These are phyloP conservation scores for Sinocyclocheilus anshuiensis DNA, from an alignment of 2,113 vertebrate species.

Conservation along the genomic window DNA sequence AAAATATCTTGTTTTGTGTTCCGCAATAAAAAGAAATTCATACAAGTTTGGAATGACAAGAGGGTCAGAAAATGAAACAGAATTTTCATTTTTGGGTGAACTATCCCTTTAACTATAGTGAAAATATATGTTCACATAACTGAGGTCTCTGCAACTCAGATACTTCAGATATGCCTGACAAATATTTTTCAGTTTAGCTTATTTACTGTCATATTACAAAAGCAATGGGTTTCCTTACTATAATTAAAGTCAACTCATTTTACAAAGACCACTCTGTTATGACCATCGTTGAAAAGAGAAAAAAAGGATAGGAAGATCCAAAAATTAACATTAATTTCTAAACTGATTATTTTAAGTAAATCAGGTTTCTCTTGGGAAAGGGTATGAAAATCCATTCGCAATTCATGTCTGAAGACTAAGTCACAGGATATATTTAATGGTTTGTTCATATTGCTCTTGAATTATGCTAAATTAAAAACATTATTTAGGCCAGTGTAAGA, in stretches of 20 bases:
- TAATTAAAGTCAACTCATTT: neutral
- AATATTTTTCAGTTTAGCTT: neutral
- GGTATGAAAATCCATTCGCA: constrained; percentile 6
- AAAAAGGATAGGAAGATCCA: neutral
- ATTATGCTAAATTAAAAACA: neutral
- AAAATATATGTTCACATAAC: neutral
- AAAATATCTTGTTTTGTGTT: too few species aligned
- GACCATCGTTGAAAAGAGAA: too few species aligned
- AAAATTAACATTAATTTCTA: neutral
- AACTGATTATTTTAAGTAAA: constrained; percentile 54
- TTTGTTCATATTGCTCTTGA: neutral
- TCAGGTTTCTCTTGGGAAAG: constrained; percentile 46
- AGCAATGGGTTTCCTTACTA: neutral
- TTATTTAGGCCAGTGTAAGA: neutral
- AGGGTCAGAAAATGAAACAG: too few species aligned
- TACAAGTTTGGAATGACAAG: too few species aligned
- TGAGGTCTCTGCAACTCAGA: neutral
- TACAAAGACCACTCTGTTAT: neutral
- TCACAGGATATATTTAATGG: neutral
- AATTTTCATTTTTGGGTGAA: neutral
- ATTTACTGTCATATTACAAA: neutral
- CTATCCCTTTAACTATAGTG: neutral
- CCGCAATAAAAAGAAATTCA: too few species aligned
- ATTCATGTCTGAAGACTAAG: neutral
- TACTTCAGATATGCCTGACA: neutral